Evolutionary conservation across 1,140 invertebrate genomes (phyloP).

Genomic region (Adelges cooleyi): DNA sequence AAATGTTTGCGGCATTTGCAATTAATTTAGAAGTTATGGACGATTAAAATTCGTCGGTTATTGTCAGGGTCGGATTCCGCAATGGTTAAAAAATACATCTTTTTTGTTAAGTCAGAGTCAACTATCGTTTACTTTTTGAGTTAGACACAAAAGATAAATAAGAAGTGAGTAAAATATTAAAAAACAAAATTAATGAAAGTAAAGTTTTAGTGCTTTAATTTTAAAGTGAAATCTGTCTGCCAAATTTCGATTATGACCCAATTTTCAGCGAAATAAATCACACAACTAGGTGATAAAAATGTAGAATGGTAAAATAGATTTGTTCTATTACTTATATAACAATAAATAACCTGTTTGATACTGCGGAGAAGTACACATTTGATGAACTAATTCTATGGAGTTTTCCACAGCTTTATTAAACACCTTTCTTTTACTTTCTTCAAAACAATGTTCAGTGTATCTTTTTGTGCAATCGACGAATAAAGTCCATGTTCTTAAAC

Average conservation of each 20-base stretch:
- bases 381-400: conserved; percentile 47
- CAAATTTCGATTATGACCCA: not conserved
- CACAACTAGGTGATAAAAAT: not conserved
- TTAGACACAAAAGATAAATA: too few relatives aligned
- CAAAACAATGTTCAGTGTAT: conserved; percentile 48
- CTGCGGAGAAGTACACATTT: conserved; percentile 45
- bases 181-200: too few relatives aligned
- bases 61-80: too few relatives aligned
- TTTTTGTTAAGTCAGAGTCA: too few relatives aligned
- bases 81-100: too few relatives aligned
- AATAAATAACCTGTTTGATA: conserved; percentile 44
- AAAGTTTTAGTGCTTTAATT: too few relatives aligned
- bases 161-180: not conserved
- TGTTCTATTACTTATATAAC: too few relatives aligned
- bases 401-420: conserved; percentile 48
- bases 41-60: too few relatives aligned
- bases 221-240: not conserved
- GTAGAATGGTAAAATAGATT: not conserved
- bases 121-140: too few relatives aligned
- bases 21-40: too few relatives aligned
- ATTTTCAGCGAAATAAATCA: not conserved
- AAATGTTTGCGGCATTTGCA: too few relatives aligned
- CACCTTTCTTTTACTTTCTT: conserved; percentile 42
- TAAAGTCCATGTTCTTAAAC: conserved; percentile 43
- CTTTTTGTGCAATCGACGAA: conserved; percentile 47